Evolutionary conservation across 2,797 vertebrate genomes (phyloP), one percentile per base, ranked within the genome.

Genomic region (Gallinago stenura): DNA sequence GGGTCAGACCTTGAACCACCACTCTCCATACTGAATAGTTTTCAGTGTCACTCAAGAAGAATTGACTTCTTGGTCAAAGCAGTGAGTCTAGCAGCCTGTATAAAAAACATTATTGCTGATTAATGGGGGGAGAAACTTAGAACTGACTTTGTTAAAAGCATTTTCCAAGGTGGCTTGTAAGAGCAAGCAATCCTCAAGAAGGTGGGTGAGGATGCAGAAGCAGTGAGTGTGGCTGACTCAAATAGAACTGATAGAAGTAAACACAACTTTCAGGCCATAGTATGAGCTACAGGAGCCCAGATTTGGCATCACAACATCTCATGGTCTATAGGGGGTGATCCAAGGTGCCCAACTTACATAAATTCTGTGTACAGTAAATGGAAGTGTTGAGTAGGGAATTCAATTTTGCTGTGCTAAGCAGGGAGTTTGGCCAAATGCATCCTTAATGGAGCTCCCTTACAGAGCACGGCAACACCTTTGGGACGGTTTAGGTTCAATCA

Each of bases 361-460:
- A 95, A 72, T 53, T 76, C 31, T 33, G 6, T 6, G 0, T 51
- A 43, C 37, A 39, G 73, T 45, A 88, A 88, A 84, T 72, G 9
- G 57, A 88, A 65, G 13, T 28, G 70, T 43, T 83, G 70, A 89
- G 66, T 33, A 72, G 51, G 66, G 57, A 83, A 69, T 66, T 83
- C 77, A 35, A 43, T 90, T 90, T 75, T 84, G 70, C 70, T 94
- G 80, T 76, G 80, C 70, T 89, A 87, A 76, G 86, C 92, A 79
- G 24, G 35, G 50, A 83, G 22, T 43, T 83, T 45, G 46, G 41
- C 90, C 80, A 91, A 94, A 76, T 69, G 33, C 37, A 54, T 79
- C 83, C 62, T 50, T 91, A 76, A 72, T 48, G 64, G 43, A 92
- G 21, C 43, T 79, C 33, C 56, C 14, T 78, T 56, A 56, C 33